A percentile compares a stretch with the other conserved stretches of the same genome.
Evolutionary conservation across 1,140 invertebrate species (phyloP).

Genomic region (Oedothorax gibbosus): DNA sequence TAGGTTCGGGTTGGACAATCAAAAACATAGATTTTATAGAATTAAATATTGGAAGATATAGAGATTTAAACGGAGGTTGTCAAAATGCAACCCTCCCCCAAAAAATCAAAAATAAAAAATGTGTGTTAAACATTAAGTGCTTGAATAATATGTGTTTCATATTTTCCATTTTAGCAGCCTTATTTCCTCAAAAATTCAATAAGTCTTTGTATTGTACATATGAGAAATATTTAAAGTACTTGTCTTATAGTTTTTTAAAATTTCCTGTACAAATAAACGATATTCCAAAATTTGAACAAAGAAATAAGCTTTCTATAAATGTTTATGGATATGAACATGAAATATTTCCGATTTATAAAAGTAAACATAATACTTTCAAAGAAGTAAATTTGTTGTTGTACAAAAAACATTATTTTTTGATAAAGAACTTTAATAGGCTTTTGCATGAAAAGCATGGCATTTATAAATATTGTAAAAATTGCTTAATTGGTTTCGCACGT

Average conservation of each 20-base stretch:
- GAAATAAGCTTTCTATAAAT: slow-evolving; percentile 16
- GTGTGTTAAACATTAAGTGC: slow-evolving; percentile 11
- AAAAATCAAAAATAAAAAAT: slow-evolving; percentile 31
- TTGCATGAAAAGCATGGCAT: neutral
- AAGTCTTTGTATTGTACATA: neutral
- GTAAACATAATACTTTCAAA: slow-evolving; percentile 15
- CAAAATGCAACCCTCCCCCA: neutral
- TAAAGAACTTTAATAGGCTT: slow-evolving; percentile 33
- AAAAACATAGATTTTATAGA: slow-evolving; percentile 25
- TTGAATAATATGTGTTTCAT: slow-evolving; percentile 22
- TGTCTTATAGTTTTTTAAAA: neutral
- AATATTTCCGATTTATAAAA: slow-evolving; percentile 4
- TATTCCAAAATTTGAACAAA: slow-evolving; percentile 24
- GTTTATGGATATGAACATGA: slow-evolving; percentile 21
- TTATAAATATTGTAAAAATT: slow-evolving; percentile 26
- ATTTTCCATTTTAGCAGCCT: neutral
- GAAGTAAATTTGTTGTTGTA: slow-evolving; percentile 21
- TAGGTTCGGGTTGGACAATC: slow-evolving; percentile 19
- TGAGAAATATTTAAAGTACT: slow-evolving; percentile 14
- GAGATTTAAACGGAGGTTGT: slow-evolving; percentile 12
- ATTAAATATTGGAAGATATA: slow-evolving; percentile 25
- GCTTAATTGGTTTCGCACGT: slow-evolving; percentile 14
- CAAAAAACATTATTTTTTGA: slow-evolving; percentile 35
- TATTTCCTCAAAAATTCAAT: slow-evolving; percentile 20
- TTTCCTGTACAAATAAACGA: slow-evolving; percentile 16